These are phyloP conservation scores for Tokudaia tokunoshimensis DNA, from an alignment of 2,797 vertebrate genomes.

Conservation along the genomic window DNA sequence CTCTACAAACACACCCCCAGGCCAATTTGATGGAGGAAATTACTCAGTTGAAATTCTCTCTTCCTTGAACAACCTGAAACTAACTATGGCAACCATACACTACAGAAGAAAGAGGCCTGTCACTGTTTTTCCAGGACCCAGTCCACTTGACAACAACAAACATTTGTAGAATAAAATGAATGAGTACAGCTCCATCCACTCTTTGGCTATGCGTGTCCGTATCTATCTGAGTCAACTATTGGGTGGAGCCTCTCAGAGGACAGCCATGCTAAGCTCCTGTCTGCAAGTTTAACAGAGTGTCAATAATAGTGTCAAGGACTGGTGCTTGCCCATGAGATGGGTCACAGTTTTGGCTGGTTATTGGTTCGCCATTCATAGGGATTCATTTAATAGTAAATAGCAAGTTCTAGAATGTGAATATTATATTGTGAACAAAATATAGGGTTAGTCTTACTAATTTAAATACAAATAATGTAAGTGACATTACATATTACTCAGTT, in stretches of 20 bases:
- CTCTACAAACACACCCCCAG: background rate
- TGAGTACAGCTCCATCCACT: background rate
- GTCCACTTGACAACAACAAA: background rate
- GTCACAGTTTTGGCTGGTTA: background rate
- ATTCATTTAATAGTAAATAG: background rate
- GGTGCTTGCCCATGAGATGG: no score
- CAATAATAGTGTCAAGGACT: no score
- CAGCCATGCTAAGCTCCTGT: no score
- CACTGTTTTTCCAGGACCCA: background rate
- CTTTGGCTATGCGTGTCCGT: background rate
- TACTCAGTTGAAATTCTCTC: background rate
- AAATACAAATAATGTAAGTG: background rate
- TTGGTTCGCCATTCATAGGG: background rate
- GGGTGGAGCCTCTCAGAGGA: no score
- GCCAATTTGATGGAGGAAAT: background rate
- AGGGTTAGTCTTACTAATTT: background rate
- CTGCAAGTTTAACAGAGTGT: no score
- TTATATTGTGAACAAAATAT: background rate
- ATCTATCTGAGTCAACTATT: background rate
- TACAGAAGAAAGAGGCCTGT: background rate
- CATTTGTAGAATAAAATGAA: background rate
- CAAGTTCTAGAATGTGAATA: background rate
- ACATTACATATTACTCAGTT: background rate
- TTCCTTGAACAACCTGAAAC: background rate
- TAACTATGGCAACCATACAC: background rate